Conservation (phyloP, 2,113 vertebrate species). For the Grammomys surdaster region DNA sequence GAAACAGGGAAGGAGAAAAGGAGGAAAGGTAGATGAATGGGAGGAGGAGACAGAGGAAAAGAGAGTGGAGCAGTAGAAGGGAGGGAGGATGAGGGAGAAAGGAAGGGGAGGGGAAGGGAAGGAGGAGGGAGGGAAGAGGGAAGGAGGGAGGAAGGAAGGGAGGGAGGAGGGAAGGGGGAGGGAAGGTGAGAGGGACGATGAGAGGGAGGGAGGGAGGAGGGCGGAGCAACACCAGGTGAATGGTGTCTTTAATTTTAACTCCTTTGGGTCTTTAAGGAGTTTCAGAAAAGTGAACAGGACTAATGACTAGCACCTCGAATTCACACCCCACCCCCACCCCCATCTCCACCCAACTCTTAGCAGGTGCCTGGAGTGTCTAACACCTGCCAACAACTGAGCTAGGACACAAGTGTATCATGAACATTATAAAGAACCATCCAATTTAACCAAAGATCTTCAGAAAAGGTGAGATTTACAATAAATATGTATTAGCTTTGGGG, state of each 20-base stretch:
- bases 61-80: no score
- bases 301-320: neutral
- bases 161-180: neutral
- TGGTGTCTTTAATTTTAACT: neutral
- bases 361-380: neutral
- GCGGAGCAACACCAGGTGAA: neutral
- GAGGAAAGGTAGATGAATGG: no score
- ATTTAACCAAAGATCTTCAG: neutral
- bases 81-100: neutral
- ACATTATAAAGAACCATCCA: neutral
- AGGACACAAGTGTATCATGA: no score
- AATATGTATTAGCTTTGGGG: neutral
- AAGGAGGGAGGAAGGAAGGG: fast-evolving
- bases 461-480: neutral
- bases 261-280: neutral
- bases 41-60: no score
- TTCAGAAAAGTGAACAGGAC: neutral
- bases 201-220: neutral
- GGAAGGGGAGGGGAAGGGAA: no score
- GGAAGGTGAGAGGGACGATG: neutral
- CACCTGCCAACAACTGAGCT: neutral
- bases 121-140: neutral
- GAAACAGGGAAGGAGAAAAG: no score
- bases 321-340: neutral
- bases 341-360: neutral